Evolutionary conservation across 2,797 vertebrate genomes (phyloP).

Genomic region (Alectoris magna): DNA sequence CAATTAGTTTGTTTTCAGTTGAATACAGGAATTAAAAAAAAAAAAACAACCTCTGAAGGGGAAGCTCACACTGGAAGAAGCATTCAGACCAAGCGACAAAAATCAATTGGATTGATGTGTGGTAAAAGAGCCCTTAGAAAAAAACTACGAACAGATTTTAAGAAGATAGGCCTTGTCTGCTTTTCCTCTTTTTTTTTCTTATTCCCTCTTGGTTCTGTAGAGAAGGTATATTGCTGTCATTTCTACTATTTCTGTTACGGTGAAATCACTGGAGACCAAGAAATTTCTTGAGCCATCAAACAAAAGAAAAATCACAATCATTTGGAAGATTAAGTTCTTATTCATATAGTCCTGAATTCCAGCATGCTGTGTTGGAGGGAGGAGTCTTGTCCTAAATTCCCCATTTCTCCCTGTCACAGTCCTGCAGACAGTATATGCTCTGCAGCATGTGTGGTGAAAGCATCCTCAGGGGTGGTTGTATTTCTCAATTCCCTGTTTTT

Average conservation of each 20-base stretch:
- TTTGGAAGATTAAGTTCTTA: background rate
- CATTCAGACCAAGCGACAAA: background rate
- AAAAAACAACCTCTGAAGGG: background rate
- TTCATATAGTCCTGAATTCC: background rate
- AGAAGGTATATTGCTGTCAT: background rate
- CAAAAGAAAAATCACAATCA: accelerated
- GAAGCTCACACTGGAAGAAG: background rate
- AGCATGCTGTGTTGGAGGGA: background rate
- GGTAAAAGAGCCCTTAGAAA: background rate
- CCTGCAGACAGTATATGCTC: background rate
- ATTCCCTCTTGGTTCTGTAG: background rate
- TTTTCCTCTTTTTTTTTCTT: background rate
- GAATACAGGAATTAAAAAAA: background rate
- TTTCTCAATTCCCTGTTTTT: background rate
- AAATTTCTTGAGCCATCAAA: background rate
- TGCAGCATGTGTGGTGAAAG: background rate
- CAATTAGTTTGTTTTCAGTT: conserved; percentile 19
- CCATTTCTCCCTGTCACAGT: background rate
- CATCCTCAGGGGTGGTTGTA: background rate
- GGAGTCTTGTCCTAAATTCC: background rate
- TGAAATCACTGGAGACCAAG: background rate
- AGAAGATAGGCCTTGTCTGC: background rate
- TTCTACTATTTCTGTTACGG: background rate
- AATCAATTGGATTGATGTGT: background rate
- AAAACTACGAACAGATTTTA: background rate